These are phyloP conservation scores for Malurus elegans DNA, from an alignment of 2,113 vertebrate species.

Conservation along the genomic window DNA sequence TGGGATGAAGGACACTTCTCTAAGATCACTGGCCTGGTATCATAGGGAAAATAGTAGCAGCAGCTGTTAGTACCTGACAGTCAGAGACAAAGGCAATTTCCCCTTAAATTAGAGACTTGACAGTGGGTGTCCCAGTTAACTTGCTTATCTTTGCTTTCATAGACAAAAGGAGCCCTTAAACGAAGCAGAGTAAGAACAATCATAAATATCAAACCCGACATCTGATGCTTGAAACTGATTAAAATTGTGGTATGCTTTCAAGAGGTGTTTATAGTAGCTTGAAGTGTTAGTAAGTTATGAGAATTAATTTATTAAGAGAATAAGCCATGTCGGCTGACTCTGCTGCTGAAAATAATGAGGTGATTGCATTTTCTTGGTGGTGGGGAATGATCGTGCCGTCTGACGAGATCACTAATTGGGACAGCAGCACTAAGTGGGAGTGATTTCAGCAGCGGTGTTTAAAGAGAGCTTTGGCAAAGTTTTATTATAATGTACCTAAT, in stretches of 20 bases:
- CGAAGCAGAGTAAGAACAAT: neutral
- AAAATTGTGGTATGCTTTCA: neutral
- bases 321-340: constrained; percentile 6
- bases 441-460: constrained; percentile 32
- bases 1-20: constrained; percentile 29
- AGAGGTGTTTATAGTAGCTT: neutral
- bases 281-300: neutral
- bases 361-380: neutral
- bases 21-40: constrained; percentile 19
- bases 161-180: constrained; percentile 40
- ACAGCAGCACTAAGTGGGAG: neutral
- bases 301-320: constrained; percentile 51
- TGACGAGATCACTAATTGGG: constrained; percentile 40
- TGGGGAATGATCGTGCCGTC: neutral
- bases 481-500: neutral
- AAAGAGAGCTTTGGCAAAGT: constrained; percentile 9
- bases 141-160: constrained; percentile 35
- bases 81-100: constrained; percentile 26
- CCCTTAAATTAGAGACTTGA: constrained; percentile 25
- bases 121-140: constrained; percentile 17
- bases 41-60: constrained; percentile 43
- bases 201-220: constrained; percentile 36
- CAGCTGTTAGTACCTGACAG: constrained; percentile 44
- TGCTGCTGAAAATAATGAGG: constrained; percentile 40
- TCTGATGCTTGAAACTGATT: constrained; percentile 41